Percentiles rank a stretch among this genome's conserved stretches.
These are phyloP conservation scores for Lepidonotus clava DNA, from an alignment of 2,888 invertebrate species.

Conservation along the genomic window DNA sequence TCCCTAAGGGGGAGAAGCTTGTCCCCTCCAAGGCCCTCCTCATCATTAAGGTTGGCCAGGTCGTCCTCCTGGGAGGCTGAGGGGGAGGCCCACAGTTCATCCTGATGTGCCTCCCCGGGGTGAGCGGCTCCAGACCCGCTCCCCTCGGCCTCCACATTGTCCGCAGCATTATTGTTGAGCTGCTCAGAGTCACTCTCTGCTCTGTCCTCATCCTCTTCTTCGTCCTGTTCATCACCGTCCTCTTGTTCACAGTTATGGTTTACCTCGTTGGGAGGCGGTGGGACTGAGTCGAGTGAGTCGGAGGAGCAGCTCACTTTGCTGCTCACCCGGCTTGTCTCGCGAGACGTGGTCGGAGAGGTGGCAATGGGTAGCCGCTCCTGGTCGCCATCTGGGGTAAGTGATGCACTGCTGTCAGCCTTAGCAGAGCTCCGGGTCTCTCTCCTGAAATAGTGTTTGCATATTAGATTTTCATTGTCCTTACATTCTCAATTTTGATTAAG, in stretches of 20 bases:
- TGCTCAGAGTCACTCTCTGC: background rate
- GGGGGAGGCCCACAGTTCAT: background rate
- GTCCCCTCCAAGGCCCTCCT: background rate
- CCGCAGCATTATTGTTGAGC: constrained; percentile 8
- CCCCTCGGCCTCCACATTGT: constrained; percentile 15
- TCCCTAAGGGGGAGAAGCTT: background rate
- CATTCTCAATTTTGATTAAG: too few relatives aligned
- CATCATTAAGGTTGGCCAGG: background rate
- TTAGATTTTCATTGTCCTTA: too few relatives aligned
- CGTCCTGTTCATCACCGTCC: constrained; percentile 51
- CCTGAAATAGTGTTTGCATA: too few relatives aligned
- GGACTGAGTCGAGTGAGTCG: background rate
- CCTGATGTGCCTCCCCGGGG: constrained; percentile 18
- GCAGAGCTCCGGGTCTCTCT: background rate
- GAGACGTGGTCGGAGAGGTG: constrained; percentile 47
- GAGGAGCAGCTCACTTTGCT: constrained; percentile 20
- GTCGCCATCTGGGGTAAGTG: background rate
- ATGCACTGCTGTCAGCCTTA: background rate
- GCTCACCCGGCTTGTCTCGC: constrained; percentile 26
- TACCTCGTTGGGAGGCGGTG: background rate
- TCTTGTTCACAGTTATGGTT: background rate
- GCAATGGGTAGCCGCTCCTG: background rate
- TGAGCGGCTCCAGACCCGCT: background rate
- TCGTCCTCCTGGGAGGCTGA: background rate
- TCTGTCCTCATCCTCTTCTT: constrained; percentile 40